Percentiles rank a stretch among this genome's conserved stretches.
Conservation (phyloP, 2,797 vertebrate species). For the Brachymystax lenok region DNA sequence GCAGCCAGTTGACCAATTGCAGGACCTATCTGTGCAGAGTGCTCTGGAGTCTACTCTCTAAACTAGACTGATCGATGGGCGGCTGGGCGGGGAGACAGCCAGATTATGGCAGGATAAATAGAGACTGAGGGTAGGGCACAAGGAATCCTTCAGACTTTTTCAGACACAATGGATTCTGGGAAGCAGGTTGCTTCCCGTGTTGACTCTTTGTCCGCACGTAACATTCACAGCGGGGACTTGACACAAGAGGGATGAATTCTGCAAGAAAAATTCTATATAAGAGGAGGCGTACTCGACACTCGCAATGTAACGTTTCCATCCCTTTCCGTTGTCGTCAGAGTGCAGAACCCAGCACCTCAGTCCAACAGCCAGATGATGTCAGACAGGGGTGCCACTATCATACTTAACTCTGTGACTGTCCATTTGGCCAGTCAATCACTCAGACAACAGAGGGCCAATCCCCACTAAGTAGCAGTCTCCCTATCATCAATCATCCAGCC, state of each 20-base stretch:
- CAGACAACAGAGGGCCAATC: slow-evolving; percentile 4
- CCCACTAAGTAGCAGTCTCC: background rate
- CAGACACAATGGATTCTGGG: background rate
- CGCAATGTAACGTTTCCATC: background rate
- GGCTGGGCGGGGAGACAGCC: slow-evolving; percentile 10
- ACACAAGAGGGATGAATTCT: background rate
- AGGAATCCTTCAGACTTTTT: background rate
- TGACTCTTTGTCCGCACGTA: background rate
- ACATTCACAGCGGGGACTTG: background rate
- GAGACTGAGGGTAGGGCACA: background rate
- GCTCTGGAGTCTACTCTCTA: background rate
- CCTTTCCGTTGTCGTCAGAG: background rate
- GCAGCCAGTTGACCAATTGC: background rate
- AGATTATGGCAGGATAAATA: slow-evolving; percentile 5
- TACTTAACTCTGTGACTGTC: slow-evolving; percentile 36
- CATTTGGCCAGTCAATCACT: slow-evolving; percentile 59
- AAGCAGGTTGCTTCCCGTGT: background rate
- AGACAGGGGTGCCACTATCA: slow-evolving; percentile 23
- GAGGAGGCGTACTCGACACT: background rate
- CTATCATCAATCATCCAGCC: background rate
- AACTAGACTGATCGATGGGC: background rate
- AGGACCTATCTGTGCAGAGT: background rate
- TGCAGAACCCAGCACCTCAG: background rate
- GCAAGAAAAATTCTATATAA: too few relatives aligned
- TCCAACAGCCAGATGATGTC: slow-evolving; percentile 17